phyloP scores from a whole-genome alignment of 2,113 vertebrate genomes.

The Etia nguti region DNA sequence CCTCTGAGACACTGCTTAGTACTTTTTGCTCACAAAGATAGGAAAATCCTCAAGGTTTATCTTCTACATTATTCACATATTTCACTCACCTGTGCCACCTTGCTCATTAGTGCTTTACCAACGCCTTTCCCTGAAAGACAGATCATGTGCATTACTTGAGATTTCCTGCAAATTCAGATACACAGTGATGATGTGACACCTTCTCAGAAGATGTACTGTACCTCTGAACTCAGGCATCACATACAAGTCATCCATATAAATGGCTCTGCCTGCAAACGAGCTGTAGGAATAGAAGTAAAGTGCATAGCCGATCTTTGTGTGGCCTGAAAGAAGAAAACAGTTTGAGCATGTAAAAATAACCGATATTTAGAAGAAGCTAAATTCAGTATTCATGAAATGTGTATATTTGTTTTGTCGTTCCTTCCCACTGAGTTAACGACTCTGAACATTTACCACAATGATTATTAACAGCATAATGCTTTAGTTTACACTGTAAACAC shows the following conservation, averaged over 20 bases:
- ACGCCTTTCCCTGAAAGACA: no score
- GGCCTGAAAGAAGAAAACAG: neutral
- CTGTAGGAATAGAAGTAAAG: conserved; percentile 79
- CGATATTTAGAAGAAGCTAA: no score
- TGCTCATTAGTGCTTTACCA: no score
- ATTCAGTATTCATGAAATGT: neutral
- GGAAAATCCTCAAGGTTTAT: no score
- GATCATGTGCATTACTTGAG: no score
- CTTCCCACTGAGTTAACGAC: neutral
- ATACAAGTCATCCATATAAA: conserved; percentile 83
- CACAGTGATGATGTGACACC: neutral
- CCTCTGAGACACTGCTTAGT: neutral
- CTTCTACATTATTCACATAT: neutral
- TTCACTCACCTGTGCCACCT: neutral
- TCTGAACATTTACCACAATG: neutral
- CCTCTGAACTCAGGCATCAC: conserved; percentile 83
- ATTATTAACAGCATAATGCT: neutral
- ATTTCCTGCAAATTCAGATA: neutral
- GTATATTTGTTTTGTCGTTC: neutral
- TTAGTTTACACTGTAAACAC: neutral
- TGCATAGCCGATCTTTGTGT: fast-evolving
- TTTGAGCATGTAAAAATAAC: no score
- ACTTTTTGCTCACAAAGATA: neutral
- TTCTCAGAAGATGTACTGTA: conserved; percentile 2
- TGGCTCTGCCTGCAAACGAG: conserved; percentile 60